Conservation (phyloP, 1,140 invertebrate genomes). For the Steinernema khuongi region DNA sequence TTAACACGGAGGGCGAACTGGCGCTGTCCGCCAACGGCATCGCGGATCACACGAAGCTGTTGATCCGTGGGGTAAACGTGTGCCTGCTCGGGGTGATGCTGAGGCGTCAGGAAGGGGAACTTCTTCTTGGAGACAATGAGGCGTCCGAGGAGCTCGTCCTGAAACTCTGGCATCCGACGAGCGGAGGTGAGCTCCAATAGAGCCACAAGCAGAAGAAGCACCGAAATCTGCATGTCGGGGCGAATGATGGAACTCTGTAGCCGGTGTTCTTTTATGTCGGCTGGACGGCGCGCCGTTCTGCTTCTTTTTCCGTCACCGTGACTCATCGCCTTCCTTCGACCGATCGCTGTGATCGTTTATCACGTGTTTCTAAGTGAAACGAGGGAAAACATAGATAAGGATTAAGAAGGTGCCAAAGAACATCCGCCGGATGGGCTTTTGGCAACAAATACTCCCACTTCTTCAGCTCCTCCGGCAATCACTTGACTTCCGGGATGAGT, state of each 20-base stretch:
- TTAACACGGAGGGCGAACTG: not conserved
- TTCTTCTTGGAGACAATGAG: slow-evolving; percentile 16
- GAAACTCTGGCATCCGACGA: slow-evolving; percentile 19
- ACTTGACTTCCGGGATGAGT: not conserved
- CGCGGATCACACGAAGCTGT: slow-evolving; percentile 8
- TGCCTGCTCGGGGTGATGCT: not conserved
- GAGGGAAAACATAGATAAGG: too few species aligned
- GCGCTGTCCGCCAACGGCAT: slow-evolving; percentile 1
- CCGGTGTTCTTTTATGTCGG: not conserved
- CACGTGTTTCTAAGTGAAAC: too few species aligned
- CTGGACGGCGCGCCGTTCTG: too few species aligned
- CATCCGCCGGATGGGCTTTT: not conserved
- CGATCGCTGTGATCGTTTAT: too few species aligned
- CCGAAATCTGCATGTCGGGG: not conserved
- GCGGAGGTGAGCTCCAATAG: not conserved
- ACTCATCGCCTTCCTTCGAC: too few species aligned
- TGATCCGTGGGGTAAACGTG: slow-evolving; percentile 14
- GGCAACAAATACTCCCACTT: not conserved
- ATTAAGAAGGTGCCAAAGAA: not conserved
- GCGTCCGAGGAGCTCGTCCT: slow-evolving; percentile 18
- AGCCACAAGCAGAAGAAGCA: not conserved
- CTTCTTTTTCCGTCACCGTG: too few species aligned
- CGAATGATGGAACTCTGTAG: too few species aligned
- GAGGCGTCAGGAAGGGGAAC: slow-evolving; percentile 6
- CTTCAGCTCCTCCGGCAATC: not conserved